Evolutionary conservation across 2,888 invertebrate species (phyloP).

Genomic region (Hypomecis atomaria): DNA sequence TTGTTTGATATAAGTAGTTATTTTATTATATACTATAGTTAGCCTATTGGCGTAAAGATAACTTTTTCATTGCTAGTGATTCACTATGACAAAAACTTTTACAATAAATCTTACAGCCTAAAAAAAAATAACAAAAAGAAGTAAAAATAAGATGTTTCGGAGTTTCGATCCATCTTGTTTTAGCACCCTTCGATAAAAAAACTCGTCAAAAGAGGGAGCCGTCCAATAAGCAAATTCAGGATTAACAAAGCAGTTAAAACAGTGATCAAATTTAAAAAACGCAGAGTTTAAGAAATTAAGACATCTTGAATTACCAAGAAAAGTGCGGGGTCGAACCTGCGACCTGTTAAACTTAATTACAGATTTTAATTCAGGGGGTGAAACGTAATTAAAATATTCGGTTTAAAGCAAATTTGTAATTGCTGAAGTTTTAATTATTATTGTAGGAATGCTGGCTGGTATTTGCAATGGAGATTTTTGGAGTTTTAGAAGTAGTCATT

Average conservation of each 20-base stretch:
- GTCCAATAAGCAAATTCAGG: slow-evolving; percentile 44
- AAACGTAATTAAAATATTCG: slow-evolving; percentile 53
- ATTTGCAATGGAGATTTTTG: slow-evolving; percentile 31
- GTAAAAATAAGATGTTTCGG: neutral
- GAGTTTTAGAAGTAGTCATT: slow-evolving; percentile 1
- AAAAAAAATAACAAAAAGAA: too few species aligned
- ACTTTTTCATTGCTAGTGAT: too few species aligned
- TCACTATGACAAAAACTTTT: too few species aligned
- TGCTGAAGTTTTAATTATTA: slow-evolving; percentile 42
- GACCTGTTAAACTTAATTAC: slow-evolving; percentile 45
- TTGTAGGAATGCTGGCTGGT: slow-evolving; percentile 31
- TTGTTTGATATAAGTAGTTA: too few species aligned
- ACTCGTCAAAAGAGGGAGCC: slow-evolving; percentile 22
- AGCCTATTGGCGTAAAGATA: too few species aligned
- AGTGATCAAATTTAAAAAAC: slow-evolving; percentile 56
- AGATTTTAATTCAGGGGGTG: slow-evolving; percentile 53
- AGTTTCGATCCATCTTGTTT: neutral
- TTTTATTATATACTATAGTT: too few species aligned
- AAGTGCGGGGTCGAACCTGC: slow-evolving; percentile 47
- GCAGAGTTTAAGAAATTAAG: slow-evolving; percentile 49
- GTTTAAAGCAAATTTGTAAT: slow-evolving; percentile 53
- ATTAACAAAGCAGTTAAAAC: slow-evolving; percentile 45
- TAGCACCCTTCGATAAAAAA: slow-evolving; percentile 31
- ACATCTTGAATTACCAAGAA: slow-evolving; percentile 42
- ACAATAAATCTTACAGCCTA: too few species aligned